Conservation (phyloP, 64 coral and sea anemone species). For the Montipora sp. region DNA sequence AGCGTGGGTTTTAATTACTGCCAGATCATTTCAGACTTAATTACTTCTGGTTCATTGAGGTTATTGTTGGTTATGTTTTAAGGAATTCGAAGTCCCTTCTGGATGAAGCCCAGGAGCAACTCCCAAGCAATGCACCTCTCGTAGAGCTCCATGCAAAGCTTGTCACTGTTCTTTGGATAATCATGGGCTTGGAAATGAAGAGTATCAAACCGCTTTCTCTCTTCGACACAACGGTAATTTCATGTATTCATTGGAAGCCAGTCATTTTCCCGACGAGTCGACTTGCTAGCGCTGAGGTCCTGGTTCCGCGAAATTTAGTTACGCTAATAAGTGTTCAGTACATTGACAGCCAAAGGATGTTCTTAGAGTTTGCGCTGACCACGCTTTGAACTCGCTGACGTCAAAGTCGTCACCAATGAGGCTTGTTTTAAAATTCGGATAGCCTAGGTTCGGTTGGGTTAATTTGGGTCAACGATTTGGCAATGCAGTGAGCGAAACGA, state of each 20-base stretch:
- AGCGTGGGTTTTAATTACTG: conserved; percentile 38
- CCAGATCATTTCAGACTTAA: not conserved
- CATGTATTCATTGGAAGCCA: not conserved
- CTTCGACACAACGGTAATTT: conserved; percentile 80
- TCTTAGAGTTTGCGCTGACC: too few species aligned
- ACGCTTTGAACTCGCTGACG: too few species aligned
- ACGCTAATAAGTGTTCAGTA: too few species aligned
- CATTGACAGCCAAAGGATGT: too few species aligned
- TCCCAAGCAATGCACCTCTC: conserved; percentile 66
- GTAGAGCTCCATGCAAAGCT: conserved; percentile 79
- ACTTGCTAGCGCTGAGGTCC: too few species aligned
- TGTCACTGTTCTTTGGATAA: conserved; percentile 83
- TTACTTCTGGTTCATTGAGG: not conserved
- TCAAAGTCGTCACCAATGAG: too few species aligned
- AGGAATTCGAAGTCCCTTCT: conserved; percentile 47
- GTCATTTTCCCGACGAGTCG: too few species aligned
- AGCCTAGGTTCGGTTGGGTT: too few species aligned
- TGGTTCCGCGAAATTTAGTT: too few species aligned
- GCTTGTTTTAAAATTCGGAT: too few species aligned
- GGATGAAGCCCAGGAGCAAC: conserved; percentile 76
- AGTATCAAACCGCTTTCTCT: conserved; percentile 90
- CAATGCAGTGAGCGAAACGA: too few species aligned
- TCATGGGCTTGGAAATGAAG: conserved; percentile 89
- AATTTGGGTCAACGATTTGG: too few species aligned
- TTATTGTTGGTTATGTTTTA: not conserved